phyloP scores from a whole-genome alignment of 2,113 vertebrate species.

The Gambusia holbrooki region DNA sequence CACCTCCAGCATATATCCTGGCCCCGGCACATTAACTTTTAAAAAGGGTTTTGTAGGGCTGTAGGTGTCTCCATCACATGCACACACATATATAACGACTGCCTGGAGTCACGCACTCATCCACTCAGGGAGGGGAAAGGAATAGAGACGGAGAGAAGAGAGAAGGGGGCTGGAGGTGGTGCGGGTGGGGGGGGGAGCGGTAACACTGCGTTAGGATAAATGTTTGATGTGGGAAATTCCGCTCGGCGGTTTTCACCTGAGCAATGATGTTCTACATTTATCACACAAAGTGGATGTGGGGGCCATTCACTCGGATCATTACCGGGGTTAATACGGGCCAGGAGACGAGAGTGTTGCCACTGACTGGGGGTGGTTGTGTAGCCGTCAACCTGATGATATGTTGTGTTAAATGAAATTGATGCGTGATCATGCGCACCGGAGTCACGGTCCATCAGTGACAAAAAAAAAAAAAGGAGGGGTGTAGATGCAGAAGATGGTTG shows the following conservation, averaged over 20 bases:
- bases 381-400: constrained; percentile 68
- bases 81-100: constrained; percentile 64
- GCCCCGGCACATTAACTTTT: constrained; percentile 90
- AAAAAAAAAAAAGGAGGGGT: constrained; percentile 46
- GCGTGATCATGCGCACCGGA: constrained; percentile 51
- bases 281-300: constrained; percentile 68
- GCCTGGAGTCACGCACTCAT: constrained; percentile 73
- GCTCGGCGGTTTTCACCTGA: constrained; percentile 67
- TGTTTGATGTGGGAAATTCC: constrained; percentile 78
- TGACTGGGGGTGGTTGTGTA: constrained; percentile 57
- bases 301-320: constrained; percentile 69
- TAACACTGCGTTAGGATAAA: constrained; percentile 67
- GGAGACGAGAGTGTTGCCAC: constrained; percentile 60
- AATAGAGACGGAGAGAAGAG: constrained; percentile 59
- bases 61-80: constrained; percentile 78
- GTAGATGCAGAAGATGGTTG: constrained; percentile 67
- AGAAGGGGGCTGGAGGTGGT: constrained; percentile 44
- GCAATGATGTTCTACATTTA: constrained; percentile 71
- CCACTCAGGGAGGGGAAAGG: constrained; percentile 64
- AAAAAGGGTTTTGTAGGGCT: constrained; percentile 87
- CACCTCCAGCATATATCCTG: constrained; percentile 92
- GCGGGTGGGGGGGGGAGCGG: constrained; percentile 47
- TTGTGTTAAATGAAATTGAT: constrained; percentile 77
- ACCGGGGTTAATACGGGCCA: constrained; percentile 70
- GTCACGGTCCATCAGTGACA: constrained; percentile 63